phyloP scores from a whole-genome alignment of 2,113 vertebrate species.

The Etheostoma spectabile region DNA sequence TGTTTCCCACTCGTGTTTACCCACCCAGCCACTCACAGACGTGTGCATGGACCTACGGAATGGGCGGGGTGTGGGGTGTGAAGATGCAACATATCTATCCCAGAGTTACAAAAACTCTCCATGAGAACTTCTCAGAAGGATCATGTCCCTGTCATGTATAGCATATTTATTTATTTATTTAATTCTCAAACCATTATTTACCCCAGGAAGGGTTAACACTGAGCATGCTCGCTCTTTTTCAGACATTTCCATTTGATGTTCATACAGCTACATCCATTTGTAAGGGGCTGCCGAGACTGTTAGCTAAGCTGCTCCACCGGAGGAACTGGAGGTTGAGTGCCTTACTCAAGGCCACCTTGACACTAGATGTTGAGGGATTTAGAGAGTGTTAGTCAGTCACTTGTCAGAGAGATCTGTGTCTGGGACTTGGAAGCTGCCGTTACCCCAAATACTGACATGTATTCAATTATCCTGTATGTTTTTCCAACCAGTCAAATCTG shows the following conservation, averaged over 20 bases:
- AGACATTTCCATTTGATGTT: background rate
- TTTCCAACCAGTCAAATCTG: conserved; percentile 14
- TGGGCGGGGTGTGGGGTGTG: conserved; percentile 27
- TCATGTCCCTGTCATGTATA: conserved; percentile 66
- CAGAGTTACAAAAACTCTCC: conserved; percentile 28
- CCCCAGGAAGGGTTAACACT: conserved; percentile 27
- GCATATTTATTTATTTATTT: conserved; percentile 86
- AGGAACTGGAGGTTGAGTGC: conserved; percentile 70
- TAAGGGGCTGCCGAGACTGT: conserved; percentile 21
- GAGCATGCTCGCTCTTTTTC: conserved; percentile 19
- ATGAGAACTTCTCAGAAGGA: conserved; percentile 53
- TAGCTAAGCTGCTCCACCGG: conserved; percentile 37
- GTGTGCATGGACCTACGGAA: conserved; percentile 62
- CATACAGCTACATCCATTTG: conserved; percentile 11
- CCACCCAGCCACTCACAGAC: conserved; percentile 38
- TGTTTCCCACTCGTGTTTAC: conserved; percentile 24
- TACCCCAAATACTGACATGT: conserved; percentile 29
- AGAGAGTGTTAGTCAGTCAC: conserved; percentile 11
- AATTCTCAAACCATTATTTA: conserved; percentile 49
- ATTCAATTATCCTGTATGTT: conserved; percentile 19
- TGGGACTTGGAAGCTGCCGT: conserved; percentile 39
- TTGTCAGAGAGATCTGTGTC: conserved; percentile 20
- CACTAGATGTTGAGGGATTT: conserved; percentile 50
- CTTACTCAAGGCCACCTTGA: conserved; percentile 71
- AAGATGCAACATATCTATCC: conserved; percentile 48